Evolutionary conservation across 1,140 invertebrate species (phyloP), one percentile per base, ranked within the genome.

Genomic region (Tetramorium parvispinum): DNA sequence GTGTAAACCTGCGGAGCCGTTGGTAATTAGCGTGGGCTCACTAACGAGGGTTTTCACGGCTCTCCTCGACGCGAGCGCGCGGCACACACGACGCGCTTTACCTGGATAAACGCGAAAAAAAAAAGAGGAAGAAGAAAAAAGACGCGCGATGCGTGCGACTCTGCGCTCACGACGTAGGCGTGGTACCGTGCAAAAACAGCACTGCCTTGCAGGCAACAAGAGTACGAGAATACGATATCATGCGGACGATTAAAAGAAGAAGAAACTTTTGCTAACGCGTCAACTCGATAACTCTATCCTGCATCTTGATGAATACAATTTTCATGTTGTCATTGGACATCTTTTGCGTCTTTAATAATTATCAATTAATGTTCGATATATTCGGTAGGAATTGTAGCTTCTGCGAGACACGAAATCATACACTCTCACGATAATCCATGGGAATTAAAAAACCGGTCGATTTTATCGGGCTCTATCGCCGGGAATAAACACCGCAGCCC

Each of bases 401-500:
- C 46, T 40, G 18, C 27, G 6, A 21, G 18, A 65, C 18, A 5
- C 24, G 46, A 18, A n/a, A n/a, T n/a, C n/a, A n/a, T 76, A 49
- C 6, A 51, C 70, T 88, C 79, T 85, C 65, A 68, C 70, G 87
- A 77, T 79, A 87, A 65, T 90, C 37, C 87, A 86, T 90, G 91
- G 89, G 93, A 92, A 93, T 93, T 77, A 93, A 93, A 92, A 89
- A 91, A 71, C 87, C 8, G n/a, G 63, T 87, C 61, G 88, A 92
- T 90, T 91, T 93, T 93, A 94, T 94, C 93, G 81, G 71, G 6
- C 88, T 88, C 85, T 92, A 93, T 94, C 91, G 87, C 49, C 51
- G 85, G 91, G 87, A 92, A 92, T 93, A 94, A 94, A 93, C 89
- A 93, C 65, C 76, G 86, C 91, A 93, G 91, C 92, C 92, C 92